Evolutionary conservation across 2,888 invertebrate species (phyloP), one percentile per base, ranked within the genome.

Genomic region (Drosophila histrio): DNA sequence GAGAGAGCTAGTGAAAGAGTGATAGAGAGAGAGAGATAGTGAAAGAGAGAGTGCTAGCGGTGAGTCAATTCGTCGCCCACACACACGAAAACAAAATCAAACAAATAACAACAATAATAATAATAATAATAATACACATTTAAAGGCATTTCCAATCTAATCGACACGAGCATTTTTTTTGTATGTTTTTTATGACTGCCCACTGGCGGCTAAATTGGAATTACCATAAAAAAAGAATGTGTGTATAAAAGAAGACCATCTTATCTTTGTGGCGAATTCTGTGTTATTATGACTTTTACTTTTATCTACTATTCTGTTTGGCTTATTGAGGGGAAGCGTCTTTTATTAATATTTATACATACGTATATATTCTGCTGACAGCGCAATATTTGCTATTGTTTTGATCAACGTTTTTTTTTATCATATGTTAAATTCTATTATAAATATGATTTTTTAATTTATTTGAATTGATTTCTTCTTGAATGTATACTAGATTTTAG

Each of bases 101-200:
- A 47, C 24, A 44, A 30, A 59, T 22, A 28, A 46, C 34, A 56
- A 56, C 34, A 32, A 59, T 15, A 39, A 46, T 46, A 32, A 21
- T n/a, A n/a, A n/a, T n/a, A n/a, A n/a, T n/a, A 53, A 56, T 43
- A 57, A 41, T 8, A 41, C 46, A 36, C 54, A 56, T 62, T 65
- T 52, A 44, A 43, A 50, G 57, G 38, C 59, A 57, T 68, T 72
- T 71, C 50, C 69, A 85, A 81, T 74, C 85, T 81, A 79, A 85
- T 81, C 81, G 74, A 44, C 61, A 47, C 60, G 49, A 66, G 56
- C 63, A 67, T 57, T 65, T 11, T 57, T 65, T 11, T 11, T 52
- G 15, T 28, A 13, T 49, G n/a, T 75, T 64, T 66, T 75, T 64
- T 66, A 62, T 49, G 13, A 43, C 50, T 41, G 57, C 9, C 44